phyloP scores from a whole-genome alignment of 2,888 invertebrate genomes.

The Cybosia mesomella region DNA sequence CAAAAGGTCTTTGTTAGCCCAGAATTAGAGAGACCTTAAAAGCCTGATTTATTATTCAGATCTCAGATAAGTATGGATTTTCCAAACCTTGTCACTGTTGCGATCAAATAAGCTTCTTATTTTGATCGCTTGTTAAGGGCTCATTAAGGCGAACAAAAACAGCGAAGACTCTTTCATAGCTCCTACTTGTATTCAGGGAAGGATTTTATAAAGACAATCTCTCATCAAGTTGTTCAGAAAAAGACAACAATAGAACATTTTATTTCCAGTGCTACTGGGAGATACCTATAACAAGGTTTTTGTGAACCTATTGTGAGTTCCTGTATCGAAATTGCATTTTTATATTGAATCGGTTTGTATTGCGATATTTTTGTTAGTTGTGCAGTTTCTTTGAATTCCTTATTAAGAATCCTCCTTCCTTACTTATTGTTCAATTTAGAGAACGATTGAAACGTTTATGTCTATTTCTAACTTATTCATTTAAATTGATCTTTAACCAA shows the following conservation, averaged over 20 bases:
- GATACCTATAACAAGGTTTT: slow-evolving; percentile 49
- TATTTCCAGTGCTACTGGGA: slow-evolving; percentile 27
- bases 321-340: slow-evolving; percentile 56
- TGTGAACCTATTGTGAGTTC: slow-evolving; percentile 38
- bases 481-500: too few species aligned
- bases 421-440: slow-evolving; percentile 33
- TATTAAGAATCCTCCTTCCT: too few species aligned
- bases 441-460: slow-evolving; percentile 23
- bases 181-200: slow-evolving; percentile 35
- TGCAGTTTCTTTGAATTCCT: slow-evolving; percentile 30
- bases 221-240: slow-evolving; percentile 45
- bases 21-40: slow-evolving; percentile 17
- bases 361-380: slow-evolving; percentile 28
- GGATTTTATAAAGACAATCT: slow-evolving; percentile 51
- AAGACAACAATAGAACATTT: slow-evolving; percentile 46
- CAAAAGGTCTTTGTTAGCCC: slow-evolving; percentile 16
- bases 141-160: slow-evolving; percentile 58
- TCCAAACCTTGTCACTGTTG: slow-evolving; percentile 10
- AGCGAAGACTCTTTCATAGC: slow-evolving; percentile 29
- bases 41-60: slow-evolving; percentile 18
- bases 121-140: slow-evolving; percentile 61
- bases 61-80: slow-evolving; percentile 26
- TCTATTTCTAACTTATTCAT: background rate
- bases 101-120: slow-evolving; percentile 29
- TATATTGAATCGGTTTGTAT: slow-evolving; percentile 36